Evolutionary conservation across 2,113 vertebrate genomes (phyloP).

Genomic region (Polypterus bichir): DNA sequence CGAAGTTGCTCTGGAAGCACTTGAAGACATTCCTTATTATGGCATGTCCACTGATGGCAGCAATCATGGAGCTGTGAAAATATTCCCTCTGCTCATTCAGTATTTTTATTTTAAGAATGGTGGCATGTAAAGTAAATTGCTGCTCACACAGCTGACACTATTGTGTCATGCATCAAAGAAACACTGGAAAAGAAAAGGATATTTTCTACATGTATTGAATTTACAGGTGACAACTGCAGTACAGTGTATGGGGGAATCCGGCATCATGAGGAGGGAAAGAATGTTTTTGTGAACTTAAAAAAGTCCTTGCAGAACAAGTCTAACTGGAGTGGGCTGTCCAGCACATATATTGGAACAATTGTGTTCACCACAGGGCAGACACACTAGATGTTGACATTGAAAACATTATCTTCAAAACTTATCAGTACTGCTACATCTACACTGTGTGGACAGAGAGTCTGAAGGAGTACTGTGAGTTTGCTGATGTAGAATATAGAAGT

Average conservation of each 20-base stretch:
- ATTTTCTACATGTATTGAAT: background rate
- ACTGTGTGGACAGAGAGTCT: conserved; percentile 14
- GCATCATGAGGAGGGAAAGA: background rate
- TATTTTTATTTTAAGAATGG: no score
- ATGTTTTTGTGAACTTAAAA: background rate
- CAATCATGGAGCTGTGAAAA: no score
- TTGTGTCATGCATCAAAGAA: no score
- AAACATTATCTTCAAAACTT: conserved; percentile 19
- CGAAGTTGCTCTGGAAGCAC: no score
- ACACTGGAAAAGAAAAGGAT: background rate
- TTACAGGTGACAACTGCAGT: background rate
- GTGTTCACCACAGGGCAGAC: conserved; percentile 16
- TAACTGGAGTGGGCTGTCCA: conserved; percentile 12
- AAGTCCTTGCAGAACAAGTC: no score
- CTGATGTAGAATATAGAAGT: conserved; percentile 16
- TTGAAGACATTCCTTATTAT: no score
- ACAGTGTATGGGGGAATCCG: background rate
- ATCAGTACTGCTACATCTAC: conserved; percentile 21
- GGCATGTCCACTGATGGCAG: no score
- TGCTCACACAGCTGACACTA: no score
- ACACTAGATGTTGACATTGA: conserved; percentile 22
- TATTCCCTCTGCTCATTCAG: no score
- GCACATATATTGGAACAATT: conserved; percentile 18
- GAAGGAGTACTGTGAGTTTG: conserved; percentile 20
- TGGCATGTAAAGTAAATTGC: no score